Percentiles rank a stretch among this genome's conserved stretches.
Evolutionary conservation across 2,797 vertebrate species (phyloP).

Genomic region (Melanotaenia nigrans): DNA sequence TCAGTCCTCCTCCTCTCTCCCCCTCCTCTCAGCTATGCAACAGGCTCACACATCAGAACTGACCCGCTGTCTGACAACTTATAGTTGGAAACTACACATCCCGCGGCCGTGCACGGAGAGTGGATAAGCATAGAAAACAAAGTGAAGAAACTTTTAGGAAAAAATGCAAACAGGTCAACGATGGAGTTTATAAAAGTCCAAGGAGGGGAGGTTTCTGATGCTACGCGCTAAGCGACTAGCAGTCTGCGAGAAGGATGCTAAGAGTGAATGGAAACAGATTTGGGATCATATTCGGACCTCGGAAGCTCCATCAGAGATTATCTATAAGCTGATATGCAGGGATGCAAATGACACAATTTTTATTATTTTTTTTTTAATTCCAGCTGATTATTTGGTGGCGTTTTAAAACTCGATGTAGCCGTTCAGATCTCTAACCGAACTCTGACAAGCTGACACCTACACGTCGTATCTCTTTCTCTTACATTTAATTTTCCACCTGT

Average conservation of each 20-base stretch:
- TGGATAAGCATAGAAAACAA: constrained; percentile 25
- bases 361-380: constrained; percentile 3
- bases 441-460: neutral
- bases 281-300: constrained; percentile 1
- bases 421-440: neutral
- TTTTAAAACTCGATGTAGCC: neutral
- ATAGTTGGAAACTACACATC: constrained; percentile 28
- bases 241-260: constrained; percentile 45
- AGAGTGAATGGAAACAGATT: constrained; percentile 22
- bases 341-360: constrained; percentile 45
- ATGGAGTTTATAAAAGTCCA: constrained; percentile 37
- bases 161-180: constrained; percentile 20
- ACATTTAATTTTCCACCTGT: neutral
- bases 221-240: constrained; percentile 14
- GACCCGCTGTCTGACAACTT: constrained; percentile 38
- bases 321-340: constrained; percentile 35
- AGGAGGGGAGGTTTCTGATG: constrained; percentile 22
- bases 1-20: constrained; percentile 13
- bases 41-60: constrained; percentile 41
- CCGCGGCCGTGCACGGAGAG: constrained; percentile 19
- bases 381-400: neutral
- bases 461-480: neutral
- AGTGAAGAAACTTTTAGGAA: constrained; percentile 23
- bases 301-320: constrained; percentile 10
- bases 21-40: constrained; percentile 63